Evolutionary conservation across 2,888 invertebrate genomes (phyloP).

Genomic region (Rhorus exstirpatorius): DNA sequence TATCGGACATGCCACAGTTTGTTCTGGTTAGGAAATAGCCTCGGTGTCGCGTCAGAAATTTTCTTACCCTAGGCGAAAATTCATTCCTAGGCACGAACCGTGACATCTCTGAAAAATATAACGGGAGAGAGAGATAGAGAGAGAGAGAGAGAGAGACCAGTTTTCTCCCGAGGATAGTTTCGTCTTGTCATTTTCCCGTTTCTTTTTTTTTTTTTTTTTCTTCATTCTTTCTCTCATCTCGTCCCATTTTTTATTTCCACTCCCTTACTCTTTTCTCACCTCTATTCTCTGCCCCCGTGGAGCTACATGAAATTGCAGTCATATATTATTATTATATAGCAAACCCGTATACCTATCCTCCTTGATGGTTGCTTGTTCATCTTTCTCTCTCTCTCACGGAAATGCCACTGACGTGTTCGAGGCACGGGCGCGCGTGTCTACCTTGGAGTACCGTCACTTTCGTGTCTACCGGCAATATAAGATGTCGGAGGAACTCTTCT

Average conservation of each 20-base stretch:
- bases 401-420: constrained; percentile 48
- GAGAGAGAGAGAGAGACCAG: constrained; percentile 11
- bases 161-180: constrained; percentile 45
- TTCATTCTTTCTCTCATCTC: constrained; percentile 30
- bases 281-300: background rate
- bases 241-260: constrained; percentile 11
- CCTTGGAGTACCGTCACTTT: constrained; percentile 67
- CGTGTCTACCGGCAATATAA: constrained; percentile 71
- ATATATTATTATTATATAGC: constrained; percentile 30
- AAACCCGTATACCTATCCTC: constrained; percentile 4
- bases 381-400: constrained; percentile 27
- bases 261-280: background rate
- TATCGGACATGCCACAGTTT: constrained; percentile 17
- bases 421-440: constrained; percentile 63
- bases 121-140: constrained; percentile 35
- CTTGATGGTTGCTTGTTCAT: constrained; percentile 2
- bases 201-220: constrained; percentile 14
- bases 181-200: constrained; percentile 40
- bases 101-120: constrained; percentile 44
- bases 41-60: constrained; percentile 48
- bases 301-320: constrained; percentile 33
- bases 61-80: constrained; percentile 44
- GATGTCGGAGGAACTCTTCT: constrained; percentile 63
- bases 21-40: constrained; percentile 28
- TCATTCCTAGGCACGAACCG: constrained; percentile 57